Conservation (phyloP, 1,140 invertebrate species). For the Melitaea cinxia region DNA sequence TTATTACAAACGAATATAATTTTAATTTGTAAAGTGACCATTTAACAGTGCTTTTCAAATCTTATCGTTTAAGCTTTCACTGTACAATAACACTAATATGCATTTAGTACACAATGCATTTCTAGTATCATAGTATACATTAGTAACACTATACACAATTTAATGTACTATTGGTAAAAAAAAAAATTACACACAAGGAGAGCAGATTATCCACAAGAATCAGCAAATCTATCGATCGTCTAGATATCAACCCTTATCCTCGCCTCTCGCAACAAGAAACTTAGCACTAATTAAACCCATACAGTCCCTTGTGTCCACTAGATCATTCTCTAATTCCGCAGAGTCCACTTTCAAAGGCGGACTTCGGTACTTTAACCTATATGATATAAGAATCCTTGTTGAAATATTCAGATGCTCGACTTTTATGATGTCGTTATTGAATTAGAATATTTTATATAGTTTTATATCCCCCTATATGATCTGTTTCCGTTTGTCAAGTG, state of each 20-base stretch:
- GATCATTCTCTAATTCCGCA: conserved; percentile 59
- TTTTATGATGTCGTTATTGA: conserved; percentile 1
- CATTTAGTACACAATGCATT: no score
- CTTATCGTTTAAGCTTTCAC: no score
- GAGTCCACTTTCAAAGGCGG: conserved; percentile 61
- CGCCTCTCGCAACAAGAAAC: conserved; percentile 25
- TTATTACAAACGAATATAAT: no score
- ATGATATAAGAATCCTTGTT: conserved; percentile 36
- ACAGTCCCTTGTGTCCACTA: conserved; percentile 56
- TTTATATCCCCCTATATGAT: no score
- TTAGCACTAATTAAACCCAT: conserved; percentile 52
- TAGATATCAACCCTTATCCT: conserved; percentile 19
- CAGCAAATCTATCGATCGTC: not conserved
- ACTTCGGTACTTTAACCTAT: conserved; percentile 33
- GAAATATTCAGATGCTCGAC: not conserved
- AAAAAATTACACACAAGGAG: not conserved
- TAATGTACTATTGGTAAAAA: no score
- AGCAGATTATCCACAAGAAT: not conserved
- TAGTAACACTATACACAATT: no score
- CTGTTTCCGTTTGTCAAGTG: no score
- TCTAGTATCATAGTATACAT: no score
- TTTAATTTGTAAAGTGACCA: no score
- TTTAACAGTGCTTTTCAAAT: no score
- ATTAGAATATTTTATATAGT: not conserved
- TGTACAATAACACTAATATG: no score